Conservation (phyloP, 2,797 vertebrate genomes). For the Erethizon dorsatum region DNA sequence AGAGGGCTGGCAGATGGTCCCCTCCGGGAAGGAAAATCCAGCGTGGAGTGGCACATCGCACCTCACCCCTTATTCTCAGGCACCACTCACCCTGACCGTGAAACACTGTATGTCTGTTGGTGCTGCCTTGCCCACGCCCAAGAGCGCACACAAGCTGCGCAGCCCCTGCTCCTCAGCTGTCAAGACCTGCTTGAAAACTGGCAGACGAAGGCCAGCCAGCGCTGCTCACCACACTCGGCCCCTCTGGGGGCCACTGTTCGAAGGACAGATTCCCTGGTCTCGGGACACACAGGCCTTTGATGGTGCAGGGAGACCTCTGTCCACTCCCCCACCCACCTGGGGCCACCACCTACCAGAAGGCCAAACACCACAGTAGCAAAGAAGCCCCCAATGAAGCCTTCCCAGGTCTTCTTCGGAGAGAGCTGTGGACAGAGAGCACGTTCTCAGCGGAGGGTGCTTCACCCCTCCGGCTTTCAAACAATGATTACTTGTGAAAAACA, state of each 20-base stretch:
- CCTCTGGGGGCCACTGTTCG: neutral
- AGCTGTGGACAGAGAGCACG: slow-evolving; percentile 90
- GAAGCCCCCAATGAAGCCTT: slow-evolving; percentile 98
- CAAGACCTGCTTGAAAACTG: neutral
- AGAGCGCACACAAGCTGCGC: neutral
- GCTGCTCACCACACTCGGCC: rapidly evolving
- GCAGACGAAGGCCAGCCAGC: neutral
- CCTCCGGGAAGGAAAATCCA: neutral
- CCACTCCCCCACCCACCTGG: neutral
- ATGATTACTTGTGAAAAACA: neutral
- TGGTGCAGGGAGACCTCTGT: neutral
- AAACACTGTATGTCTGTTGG: neutral
- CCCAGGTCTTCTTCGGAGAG: slow-evolving; percentile 99
- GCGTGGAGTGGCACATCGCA: neutral
- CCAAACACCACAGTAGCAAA: slow-evolving; percentile 97
- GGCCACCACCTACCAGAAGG: slow-evolving; percentile 93
- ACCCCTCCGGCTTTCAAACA: neutral
- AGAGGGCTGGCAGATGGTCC: neutral
- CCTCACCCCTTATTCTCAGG: neutral
- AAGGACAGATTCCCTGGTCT: neutral
- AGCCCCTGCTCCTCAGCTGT: neutral
- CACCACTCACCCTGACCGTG: neutral
- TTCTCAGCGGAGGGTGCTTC: neutral
- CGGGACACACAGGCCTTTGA: neutral
- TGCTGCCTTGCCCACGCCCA: neutral